These are phyloP conservation scores for Uloborus plumipes DNA, from an alignment of 2,888 invertebrate genomes.

Conservation along the genomic window DNA sequence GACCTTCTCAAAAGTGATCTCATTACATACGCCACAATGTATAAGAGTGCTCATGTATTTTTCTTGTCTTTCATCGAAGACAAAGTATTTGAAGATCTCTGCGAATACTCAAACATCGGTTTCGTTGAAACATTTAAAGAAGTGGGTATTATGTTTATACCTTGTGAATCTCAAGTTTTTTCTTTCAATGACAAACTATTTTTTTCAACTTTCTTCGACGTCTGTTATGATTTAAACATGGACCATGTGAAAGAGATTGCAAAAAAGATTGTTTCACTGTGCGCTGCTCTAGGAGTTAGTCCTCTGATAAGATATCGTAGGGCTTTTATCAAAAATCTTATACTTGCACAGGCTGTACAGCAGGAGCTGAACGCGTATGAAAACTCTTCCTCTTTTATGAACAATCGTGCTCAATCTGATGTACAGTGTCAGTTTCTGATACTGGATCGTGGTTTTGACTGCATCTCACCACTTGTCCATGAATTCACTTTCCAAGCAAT, in stretches of 20 bases:
- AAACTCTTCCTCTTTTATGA: not conserved
- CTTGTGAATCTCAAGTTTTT: conserved; percentile 40
- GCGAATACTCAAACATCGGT: not conserved
- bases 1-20: conserved; percentile 1
- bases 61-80: conserved; percentile 30
- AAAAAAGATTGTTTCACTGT: conserved; percentile 33
- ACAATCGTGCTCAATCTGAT: not conserved
- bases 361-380: conserved; percentile 25
- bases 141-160: conserved; percentile 38
- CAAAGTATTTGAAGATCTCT: conserved; percentile 7
- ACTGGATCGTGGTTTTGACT: conserved; percentile 51
- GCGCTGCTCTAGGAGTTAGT: conserved; percentile 18
- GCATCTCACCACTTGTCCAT: conserved; percentile 41
- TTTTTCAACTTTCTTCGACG: conserved; percentile 31
- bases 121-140: conserved; percentile 27
- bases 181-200: conserved; percentile 20
- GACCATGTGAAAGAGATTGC: conserved; percentile 15
- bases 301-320: conserved; percentile 46
- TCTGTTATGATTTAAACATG: conserved; percentile 19
- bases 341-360: conserved; percentile 40
- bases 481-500: conserved; percentile 55
- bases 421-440: conserved; percentile 28
- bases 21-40: not conserved
- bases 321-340: conserved; percentile 41
- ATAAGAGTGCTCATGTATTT: conserved; percentile 16